A percentile compares a stretch with the other conserved stretches of the same genome.
Evolutionary conservation across 2,113 vertebrate species (phyloP).

Genomic region (Cyphomyrus plagiostoma): DNA sequence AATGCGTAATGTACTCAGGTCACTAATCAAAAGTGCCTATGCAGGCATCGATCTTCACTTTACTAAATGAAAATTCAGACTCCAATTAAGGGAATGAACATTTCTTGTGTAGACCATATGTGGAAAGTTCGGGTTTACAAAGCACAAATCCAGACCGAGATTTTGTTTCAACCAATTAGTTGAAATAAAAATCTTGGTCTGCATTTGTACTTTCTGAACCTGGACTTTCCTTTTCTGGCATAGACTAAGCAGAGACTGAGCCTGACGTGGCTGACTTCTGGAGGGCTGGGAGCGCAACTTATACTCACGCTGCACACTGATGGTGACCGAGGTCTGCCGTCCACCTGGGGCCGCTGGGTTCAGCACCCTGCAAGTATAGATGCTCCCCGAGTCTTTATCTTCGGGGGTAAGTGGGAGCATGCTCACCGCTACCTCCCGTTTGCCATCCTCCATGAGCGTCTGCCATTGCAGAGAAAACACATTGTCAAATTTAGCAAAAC

Average conservation of each 20-base stretch:
- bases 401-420: constrained; percentile 73
- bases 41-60: neutral
- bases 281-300: neutral
- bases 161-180: neutral
- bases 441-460: constrained; percentile 67
- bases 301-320: constrained; percentile 80
- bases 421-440: constrained; percentile 67
- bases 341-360: constrained; percentile 77
- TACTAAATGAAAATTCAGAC: neutral
- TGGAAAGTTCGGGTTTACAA: neutral
- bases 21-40: neutral
- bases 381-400: constrained; percentile 71
- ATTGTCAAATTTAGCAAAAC: neutral
- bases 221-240: neutral
- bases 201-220: neutral
- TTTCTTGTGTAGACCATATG: neutral
- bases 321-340: constrained; percentile 71
- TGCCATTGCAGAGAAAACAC: constrained; percentile 33
- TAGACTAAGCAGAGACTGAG: neutral
- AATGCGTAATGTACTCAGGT: neutral
- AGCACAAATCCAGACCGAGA: neutral
- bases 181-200: neutral
- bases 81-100: neutral
- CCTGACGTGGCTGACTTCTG: neutral
- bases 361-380: constrained; percentile 74